Conservation (phyloP, 2,113 vertebrate species). For the Conger conger region DNA sequence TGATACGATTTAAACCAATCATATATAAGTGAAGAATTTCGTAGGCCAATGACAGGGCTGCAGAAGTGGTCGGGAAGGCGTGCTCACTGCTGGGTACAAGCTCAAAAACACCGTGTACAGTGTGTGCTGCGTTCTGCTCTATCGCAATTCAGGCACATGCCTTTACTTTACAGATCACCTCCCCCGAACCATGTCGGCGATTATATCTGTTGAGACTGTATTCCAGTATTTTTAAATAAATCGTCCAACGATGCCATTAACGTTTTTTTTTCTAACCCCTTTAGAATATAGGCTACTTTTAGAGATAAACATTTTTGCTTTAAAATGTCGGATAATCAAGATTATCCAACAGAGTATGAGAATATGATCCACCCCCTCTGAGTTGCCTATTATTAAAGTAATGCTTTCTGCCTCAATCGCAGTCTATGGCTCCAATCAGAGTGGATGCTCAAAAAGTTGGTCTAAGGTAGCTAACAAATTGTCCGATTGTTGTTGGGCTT, state of each 20-base stretch:
- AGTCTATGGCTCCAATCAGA: too few species aligned
- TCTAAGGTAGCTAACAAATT: too few species aligned
- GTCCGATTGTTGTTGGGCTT: too few species aligned
- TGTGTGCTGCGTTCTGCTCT: neutral
- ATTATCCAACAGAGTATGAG: too few species aligned
- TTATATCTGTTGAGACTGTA: neutral
- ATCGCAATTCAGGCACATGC: neutral
- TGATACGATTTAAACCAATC: constrained; percentile 25
- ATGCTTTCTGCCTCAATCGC: too few species aligned
- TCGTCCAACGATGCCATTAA: neutral
- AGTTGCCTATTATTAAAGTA: too few species aligned
- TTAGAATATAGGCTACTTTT: neutral
- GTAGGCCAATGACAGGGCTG: constrained; percentile 11
- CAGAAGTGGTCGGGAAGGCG: constrained; percentile 8
- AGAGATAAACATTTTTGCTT: neutral
- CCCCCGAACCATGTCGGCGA: neutral
- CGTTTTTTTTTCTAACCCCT: neutral
- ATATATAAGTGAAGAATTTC: neutral
- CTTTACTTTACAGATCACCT: neutral
- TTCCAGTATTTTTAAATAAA: neutral
- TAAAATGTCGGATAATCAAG: too few species aligned
- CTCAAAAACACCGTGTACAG: constrained; percentile 20
- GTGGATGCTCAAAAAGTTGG: too few species aligned
- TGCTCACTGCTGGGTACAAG: neutral
- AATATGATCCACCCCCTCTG: too few species aligned